Percentiles rank a stretch among this genome's conserved stretches.
Conservation (phyloP, 1,140 invertebrate species). For the Diachasmimorpha longicaudata region DNA sequence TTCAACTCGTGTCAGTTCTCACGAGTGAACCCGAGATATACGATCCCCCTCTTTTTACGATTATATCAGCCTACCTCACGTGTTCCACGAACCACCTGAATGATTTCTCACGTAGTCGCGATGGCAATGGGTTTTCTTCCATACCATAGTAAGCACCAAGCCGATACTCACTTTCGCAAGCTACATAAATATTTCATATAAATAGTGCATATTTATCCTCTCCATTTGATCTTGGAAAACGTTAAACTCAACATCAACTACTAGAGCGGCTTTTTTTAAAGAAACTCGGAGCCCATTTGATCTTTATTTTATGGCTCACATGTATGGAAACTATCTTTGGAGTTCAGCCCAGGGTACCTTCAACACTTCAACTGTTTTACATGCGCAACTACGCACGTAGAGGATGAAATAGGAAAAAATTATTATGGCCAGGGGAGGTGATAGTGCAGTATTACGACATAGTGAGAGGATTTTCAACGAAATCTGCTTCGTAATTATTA, state of each 20-base stretch:
- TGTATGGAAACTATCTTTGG: not conserved
- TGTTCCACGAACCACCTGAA: not conserved
- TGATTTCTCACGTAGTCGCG: not conserved
- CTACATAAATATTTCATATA: not conserved
- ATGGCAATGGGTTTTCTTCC: not conserved
- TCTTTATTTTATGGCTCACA: not conserved
- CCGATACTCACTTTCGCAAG: not conserved
- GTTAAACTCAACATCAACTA: not conserved
- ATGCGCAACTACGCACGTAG: no score
- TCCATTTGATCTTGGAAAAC: not conserved
- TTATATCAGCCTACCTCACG: not conserved
- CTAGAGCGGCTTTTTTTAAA: not conserved
- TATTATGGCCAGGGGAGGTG: no score
- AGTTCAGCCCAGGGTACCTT: no score
- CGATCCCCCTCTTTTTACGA: not conserved
- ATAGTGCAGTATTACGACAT: no score
- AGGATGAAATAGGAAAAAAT: not conserved
- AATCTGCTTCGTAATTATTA: no score
- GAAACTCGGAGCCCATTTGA: not conserved
- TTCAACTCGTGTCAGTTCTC: conserved; percentile 8
- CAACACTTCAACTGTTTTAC: not conserved
- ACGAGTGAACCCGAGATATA: not conserved
- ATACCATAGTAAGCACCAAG: not conserved
- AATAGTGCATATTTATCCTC: conserved; percentile 7
- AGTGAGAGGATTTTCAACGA: no score